Evolutionary conservation across 2,888 invertebrate species (phyloP).

Genomic region (Hipparchia semele): DNA sequence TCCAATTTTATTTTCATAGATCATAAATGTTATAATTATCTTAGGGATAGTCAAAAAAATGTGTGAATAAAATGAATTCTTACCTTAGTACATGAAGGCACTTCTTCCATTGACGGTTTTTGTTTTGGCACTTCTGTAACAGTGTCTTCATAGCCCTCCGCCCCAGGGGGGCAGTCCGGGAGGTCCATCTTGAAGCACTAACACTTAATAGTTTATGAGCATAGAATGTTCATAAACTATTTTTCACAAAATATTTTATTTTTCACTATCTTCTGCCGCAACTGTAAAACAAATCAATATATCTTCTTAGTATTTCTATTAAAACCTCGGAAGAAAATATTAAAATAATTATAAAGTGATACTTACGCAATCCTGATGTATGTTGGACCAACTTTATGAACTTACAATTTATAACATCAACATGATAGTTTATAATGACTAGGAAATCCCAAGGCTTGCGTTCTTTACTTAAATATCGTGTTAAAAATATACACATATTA

Average conservation of each 20-base stretch:
- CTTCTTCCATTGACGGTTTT: slow-evolving; percentile 51
- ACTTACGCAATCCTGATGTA: slow-evolving; percentile 55
- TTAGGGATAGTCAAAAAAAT: slow-evolving; percentile 15
- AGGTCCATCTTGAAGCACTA: slow-evolving; percentile 76
- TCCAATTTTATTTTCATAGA: slow-evolving; percentile 2
- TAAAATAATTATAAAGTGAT: slow-evolving; percentile 54
- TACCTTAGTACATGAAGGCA: slow-evolving; percentile 68
- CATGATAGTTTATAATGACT: not conserved
- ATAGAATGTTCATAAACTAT: slow-evolving; percentile 65
- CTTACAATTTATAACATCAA: not conserved
- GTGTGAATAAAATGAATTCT: slow-evolving; percentile 52
- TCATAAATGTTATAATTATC: slow-evolving; percentile 1
- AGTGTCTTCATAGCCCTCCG: slow-evolving; percentile 76
- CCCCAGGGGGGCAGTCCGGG: slow-evolving; percentile 77
- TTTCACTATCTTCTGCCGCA: slow-evolving; percentile 31
- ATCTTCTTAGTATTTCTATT: slow-evolving; percentile 26
- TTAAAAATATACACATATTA: not conserved
- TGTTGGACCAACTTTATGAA: slow-evolving; percentile 1
- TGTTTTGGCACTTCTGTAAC: slow-evolving; percentile 65
- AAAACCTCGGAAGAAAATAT: slow-evolving; percentile 37
- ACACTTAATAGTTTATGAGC: slow-evolving; percentile 77
- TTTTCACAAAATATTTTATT: slow-evolving; percentile 37
- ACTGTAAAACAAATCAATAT: slow-evolving; percentile 43
- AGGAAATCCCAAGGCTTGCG: not conserved
- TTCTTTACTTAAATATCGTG: not conserved